Conservation (phyloP, 2,113 vertebrate species). For the Canis aureus region DNA sequence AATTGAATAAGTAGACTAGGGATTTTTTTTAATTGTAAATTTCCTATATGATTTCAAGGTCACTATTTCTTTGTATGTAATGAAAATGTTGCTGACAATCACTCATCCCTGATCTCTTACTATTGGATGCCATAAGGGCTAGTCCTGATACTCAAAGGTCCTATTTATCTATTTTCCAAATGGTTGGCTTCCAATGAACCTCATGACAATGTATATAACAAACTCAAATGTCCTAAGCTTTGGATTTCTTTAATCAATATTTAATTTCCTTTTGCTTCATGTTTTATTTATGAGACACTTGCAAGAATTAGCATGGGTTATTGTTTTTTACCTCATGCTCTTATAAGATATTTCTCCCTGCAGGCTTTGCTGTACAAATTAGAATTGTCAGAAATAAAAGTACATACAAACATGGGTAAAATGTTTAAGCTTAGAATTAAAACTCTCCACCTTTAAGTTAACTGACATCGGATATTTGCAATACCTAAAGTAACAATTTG, state of each 20-base stretch:
- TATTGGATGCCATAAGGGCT: background rate
- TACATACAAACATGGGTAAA: background rate
- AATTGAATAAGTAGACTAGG: background rate
- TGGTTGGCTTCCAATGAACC: background rate
- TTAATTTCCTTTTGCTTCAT: background rate
- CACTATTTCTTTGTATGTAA: background rate
- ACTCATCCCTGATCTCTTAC: background rate
- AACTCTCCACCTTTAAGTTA: background rate
- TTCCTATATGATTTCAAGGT: background rate
- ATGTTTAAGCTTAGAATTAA: background rate
- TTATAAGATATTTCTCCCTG: background rate
- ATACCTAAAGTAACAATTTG: background rate
- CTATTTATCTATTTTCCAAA: background rate
- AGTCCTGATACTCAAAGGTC: background rate
- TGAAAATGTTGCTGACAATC: background rate
- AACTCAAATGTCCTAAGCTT: background rate
- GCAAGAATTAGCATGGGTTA: background rate
- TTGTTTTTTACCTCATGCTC: background rate
- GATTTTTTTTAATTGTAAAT: background rate
- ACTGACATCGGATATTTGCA: background rate
- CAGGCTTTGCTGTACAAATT: background rate
- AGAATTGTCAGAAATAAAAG: background rate
- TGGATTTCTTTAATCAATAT: background rate
- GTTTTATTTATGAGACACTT: background rate
- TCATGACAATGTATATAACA: background rate